phyloP scores from a whole-genome alignment of 2,797 vertebrate genomes.

The Hydrolagus colliei region DNA sequence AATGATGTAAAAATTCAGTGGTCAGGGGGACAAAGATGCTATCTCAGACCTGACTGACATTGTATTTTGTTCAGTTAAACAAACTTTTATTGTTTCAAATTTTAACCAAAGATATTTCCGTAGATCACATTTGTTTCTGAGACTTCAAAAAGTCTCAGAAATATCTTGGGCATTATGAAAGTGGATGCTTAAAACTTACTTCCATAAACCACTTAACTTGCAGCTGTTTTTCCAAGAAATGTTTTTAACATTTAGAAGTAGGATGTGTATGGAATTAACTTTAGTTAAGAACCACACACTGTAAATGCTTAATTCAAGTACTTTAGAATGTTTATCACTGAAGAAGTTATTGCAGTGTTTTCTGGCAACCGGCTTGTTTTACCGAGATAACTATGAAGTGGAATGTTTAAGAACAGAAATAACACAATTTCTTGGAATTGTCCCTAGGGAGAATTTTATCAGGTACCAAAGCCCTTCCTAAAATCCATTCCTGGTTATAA shows the following conservation, averaged over 20 bases:
- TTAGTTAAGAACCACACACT: conserved; percentile 2
- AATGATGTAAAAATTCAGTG: too few species aligned
- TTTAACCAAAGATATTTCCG: too few species aligned
- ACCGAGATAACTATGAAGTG: conserved; percentile 34
- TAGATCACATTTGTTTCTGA: too few species aligned
- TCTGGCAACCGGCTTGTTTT: conserved; percentile 35
- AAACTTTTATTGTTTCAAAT: too few species aligned
- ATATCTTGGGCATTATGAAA: too few species aligned
- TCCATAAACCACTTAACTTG: background rate
- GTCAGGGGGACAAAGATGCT: too few species aligned
- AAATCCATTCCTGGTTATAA: conserved; percentile 36
- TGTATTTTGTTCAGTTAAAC: too few species aligned
- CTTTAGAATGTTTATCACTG: conserved; percentile 24
- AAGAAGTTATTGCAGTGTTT: conserved; percentile 21
- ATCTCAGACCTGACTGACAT: too few species aligned
- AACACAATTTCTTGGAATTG: conserved; percentile 34
- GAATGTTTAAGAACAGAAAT: conserved; percentile 35
- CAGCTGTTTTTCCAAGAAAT: background rate
- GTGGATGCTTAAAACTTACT: background rate
- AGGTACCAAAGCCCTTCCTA: conserved; percentile 30
- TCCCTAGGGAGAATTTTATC: conserved; percentile 34
- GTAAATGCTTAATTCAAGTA: conserved; percentile 23
- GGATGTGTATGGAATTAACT: background rate
- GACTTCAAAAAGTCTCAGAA: too few species aligned
- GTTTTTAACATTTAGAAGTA: background rate